phyloP scores from a whole-genome alignment of 2,888 invertebrate species.

The Scelioninae gen. 2 region DNA sequence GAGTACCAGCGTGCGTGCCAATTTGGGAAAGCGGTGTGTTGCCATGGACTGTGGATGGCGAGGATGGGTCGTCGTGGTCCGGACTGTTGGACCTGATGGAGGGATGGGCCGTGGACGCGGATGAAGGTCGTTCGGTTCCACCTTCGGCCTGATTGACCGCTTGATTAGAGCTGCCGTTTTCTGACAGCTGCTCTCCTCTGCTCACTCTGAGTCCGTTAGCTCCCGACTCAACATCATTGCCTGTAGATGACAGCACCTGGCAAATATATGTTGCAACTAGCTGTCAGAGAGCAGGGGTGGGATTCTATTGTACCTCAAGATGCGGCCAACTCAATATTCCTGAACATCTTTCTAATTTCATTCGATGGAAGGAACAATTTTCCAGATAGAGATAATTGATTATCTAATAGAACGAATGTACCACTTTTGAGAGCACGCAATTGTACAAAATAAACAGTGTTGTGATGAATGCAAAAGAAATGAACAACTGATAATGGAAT shows the following conservation, averaged over 20 bases:
- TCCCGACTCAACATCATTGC: conserved; percentile 76
- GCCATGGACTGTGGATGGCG: conserved; percentile 82
- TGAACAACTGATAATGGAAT: neutral
- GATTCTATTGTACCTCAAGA: conserved; percentile 73
- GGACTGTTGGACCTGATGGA: conserved; percentile 71
- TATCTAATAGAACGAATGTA: conserved; percentile 7
- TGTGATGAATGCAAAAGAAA: conserved; percentile 2
- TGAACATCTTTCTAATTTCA: neutral
- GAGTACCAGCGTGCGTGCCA: conserved; percentile 83
- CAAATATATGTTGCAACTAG: conserved; percentile 76
- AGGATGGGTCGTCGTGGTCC: conserved; percentile 72
- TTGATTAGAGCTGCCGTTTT: conserved; percentile 67
- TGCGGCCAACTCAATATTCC: conserved; percentile 67
- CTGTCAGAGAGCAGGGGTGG: conserved; percentile 75
- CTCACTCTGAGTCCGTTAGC: conserved; percentile 76
- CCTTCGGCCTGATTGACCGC: conserved; percentile 68
- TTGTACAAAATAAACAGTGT: conserved; percentile 7
- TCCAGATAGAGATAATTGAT: conserved; percentile 19
- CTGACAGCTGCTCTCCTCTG: conserved; percentile 73
- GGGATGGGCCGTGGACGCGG: conserved; percentile 70
- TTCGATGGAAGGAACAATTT: neutral
- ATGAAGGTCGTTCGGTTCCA: conserved; percentile 70
- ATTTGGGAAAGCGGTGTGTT: conserved; percentile 92
- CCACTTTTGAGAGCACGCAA: conserved; percentile 5
- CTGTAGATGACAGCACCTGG: conserved; percentile 77